A percentile compares a stretch with the other conserved stretches of the same genome.
These are phyloP conservation scores for Echeneis naucrates DNA, from an alignment of 2,797 vertebrate species.

Conservation along the genomic window DNA sequence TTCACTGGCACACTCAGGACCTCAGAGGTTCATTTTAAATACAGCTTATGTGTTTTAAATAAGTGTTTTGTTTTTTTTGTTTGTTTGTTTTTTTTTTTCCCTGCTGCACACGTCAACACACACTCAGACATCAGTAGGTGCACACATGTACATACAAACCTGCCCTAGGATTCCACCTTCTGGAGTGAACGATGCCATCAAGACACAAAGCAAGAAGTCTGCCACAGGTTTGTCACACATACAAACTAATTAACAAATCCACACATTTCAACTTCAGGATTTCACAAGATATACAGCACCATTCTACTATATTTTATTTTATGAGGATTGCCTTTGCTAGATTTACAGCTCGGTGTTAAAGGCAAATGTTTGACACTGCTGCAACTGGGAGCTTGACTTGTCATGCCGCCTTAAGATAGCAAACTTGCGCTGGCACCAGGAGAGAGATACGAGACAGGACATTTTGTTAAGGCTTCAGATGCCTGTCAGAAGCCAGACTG, in stretches of 20 bases:
- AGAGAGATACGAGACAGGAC: not conserved
- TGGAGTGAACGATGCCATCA: constrained; percentile 20
- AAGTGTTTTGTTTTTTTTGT: too few relatives aligned
- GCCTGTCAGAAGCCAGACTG: not conserved
- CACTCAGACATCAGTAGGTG: not conserved
- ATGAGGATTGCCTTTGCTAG: not conserved
- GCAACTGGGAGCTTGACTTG: not conserved
- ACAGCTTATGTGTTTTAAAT: constrained; percentile 19
- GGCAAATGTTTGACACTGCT: constrained; percentile 31
- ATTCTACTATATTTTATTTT: not conserved
- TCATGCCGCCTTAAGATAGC: constrained; percentile 9
- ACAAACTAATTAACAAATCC: constrained; percentile 17
- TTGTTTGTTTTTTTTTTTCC: constrained; percentile 13
- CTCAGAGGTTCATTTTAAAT: constrained; percentile 23
- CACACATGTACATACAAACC: constrained; percentile 4
- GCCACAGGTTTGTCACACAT: constrained; percentile 11
- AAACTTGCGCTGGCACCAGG: not conserved
- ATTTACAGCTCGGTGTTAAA: not conserved
- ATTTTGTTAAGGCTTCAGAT: not conserved
- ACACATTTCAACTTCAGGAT: not conserved
- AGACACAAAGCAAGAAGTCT: constrained; percentile 15
- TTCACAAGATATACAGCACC: not conserved
- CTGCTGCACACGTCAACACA: constrained; percentile 3
- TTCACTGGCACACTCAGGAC: constrained; percentile 27
- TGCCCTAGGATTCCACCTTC: constrained; percentile 9